These are phyloP conservation scores for Artemisiospiza belli DNA, from an alignment of 2,113 vertebrate species.

Conservation along the genomic window DNA sequence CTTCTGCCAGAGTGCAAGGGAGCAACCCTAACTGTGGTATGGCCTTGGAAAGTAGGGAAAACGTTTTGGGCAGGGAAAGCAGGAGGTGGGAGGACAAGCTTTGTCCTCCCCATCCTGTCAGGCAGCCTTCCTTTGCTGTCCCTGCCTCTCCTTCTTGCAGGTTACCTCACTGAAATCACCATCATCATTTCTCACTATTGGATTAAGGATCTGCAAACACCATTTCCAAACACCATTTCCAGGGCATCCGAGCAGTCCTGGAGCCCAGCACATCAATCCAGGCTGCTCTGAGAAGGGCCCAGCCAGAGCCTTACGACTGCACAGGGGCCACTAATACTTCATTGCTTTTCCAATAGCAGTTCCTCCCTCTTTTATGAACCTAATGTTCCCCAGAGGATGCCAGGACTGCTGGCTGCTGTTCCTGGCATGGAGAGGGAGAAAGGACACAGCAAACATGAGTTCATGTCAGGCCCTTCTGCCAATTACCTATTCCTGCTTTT, in stretches of 20 bases:
- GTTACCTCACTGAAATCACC: neutral
- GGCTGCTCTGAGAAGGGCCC: neutral
- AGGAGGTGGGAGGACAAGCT: neutral
- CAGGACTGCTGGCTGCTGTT: neutral
- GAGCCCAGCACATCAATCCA: conserved; percentile 34
- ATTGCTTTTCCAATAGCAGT: conserved; percentile 64
- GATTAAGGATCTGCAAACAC: neutral
- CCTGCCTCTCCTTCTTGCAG: neutral
- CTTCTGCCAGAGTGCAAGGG: neutral
- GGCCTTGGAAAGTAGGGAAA: neutral
- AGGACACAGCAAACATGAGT: neutral
- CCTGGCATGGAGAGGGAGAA: neutral
- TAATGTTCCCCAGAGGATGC: neutral
- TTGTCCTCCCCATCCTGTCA: neutral
- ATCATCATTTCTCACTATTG: neutral
- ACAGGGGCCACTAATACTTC: conserved; percentile 38
- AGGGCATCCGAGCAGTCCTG: neutral
- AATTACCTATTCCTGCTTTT: conserved; percentile 55
- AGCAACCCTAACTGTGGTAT: fast-evolving
- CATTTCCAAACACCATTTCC: conserved; percentile 29
- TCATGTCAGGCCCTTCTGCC: conserved; percentile 45
- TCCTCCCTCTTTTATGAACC: conserved; percentile 38
- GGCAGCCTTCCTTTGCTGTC: neutral
- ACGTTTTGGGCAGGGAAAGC: neutral
- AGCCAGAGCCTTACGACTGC: neutral